These are phyloP conservation scores for Trichogramma pretiosum DNA, from an alignment of 1,140 invertebrate genomes.

Conservation along the genomic window DNA sequence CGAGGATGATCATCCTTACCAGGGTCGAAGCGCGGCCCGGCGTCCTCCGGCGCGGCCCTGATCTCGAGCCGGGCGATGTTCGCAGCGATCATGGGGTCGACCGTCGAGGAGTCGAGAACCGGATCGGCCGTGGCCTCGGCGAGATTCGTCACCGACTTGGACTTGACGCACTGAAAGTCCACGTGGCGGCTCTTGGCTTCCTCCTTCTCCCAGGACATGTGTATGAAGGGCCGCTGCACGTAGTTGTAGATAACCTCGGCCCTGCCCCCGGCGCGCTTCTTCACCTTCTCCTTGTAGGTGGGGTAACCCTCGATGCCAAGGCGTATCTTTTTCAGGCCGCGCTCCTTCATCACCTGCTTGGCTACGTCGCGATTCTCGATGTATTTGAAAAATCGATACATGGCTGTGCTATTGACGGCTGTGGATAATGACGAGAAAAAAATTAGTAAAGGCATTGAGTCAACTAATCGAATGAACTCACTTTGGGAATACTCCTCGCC, in stretches of 20 bases:
- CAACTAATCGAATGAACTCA: conserved; percentile 40
- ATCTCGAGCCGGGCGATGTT: too few relatives aligned
- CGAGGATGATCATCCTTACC: conserved; percentile 26
- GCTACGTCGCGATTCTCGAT: conserved; percentile 99
- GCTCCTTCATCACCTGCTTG: conserved; percentile 96
- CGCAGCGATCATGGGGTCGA: conserved; percentile 48
- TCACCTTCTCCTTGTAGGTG: conserved; percentile 96
- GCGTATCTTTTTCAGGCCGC: conserved; percentile 97
- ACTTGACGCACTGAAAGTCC: conserved; percentile 95
- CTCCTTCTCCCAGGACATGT: conserved; percentile 99
- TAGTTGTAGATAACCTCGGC: conserved; percentile 99
- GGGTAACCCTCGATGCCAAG: conserved; percentile 98
- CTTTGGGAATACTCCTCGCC: conserved; percentile 97
- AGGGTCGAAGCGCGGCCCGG: too few relatives aligned
- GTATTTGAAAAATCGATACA: conserved; percentile 99
- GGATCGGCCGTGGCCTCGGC: conserved; percentile 87
- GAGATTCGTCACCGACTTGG: conserved; percentile 87
- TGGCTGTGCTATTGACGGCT: conserved; percentile 80
- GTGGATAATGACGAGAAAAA: conserved; percentile 3
- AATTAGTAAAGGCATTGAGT: neutral
- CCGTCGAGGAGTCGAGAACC: conserved; percentile 51
- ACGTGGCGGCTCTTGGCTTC: conserved; percentile 98
- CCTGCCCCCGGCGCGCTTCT: conserved; percentile 79
- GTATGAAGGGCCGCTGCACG: conserved; percentile 97
- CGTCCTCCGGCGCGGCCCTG: neutral